These are phyloP conservation scores for Oryzias javanicus DNA, from an alignment of 2,113 vertebrate species.

Conservation along the genomic window DNA sequence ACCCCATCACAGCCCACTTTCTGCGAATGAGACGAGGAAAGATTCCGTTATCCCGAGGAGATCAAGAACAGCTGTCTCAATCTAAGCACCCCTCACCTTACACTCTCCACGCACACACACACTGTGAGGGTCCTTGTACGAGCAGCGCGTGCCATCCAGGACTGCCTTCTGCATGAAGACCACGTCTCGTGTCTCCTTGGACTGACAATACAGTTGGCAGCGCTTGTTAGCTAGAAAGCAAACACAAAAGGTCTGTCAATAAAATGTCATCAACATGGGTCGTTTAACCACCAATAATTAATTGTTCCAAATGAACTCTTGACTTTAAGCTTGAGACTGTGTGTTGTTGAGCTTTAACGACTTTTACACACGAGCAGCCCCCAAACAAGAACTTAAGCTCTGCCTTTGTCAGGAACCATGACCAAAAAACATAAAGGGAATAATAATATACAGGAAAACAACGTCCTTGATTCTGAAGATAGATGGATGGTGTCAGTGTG, in stretches of 20 bases:
- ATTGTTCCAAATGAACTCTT: too few species aligned
- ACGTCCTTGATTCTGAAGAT: too few species aligned
- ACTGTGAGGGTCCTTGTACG: slow-evolving; percentile 93
- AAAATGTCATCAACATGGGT: not conserved
- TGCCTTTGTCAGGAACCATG: too few species aligned
- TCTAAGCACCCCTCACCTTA: slow-evolving; percentile 78
- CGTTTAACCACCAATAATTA: slow-evolving; percentile 1
- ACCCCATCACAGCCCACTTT: slow-evolving; percentile 96
- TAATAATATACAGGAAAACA: too few species aligned
- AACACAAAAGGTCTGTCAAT: slow-evolving; percentile 22
- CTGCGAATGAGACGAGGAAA: slow-evolving; percentile 68
- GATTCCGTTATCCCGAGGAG: slow-evolving; percentile 3
- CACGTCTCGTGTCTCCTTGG: slow-evolving; percentile 86
- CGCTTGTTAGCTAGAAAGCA: slow-evolving; percentile 85
- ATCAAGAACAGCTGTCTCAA: not conserved
- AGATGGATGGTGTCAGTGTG: too few species aligned
- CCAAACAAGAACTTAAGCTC: too few species aligned
- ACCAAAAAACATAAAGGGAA: too few species aligned
- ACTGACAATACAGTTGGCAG: slow-evolving; percentile 92
- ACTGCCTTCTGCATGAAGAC: slow-evolving; percentile 89
- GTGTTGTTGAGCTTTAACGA: too few species aligned
- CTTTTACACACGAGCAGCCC: too few species aligned
- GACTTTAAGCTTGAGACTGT: too few species aligned
- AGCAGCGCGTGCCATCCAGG: slow-evolving; percentile 91
- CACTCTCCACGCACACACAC: slow-evolving; percentile 93